phyloP scores from a whole-genome alignment of 2,797 vertebrate genomes.

The Phaenicophaeus curvirostris region DNA sequence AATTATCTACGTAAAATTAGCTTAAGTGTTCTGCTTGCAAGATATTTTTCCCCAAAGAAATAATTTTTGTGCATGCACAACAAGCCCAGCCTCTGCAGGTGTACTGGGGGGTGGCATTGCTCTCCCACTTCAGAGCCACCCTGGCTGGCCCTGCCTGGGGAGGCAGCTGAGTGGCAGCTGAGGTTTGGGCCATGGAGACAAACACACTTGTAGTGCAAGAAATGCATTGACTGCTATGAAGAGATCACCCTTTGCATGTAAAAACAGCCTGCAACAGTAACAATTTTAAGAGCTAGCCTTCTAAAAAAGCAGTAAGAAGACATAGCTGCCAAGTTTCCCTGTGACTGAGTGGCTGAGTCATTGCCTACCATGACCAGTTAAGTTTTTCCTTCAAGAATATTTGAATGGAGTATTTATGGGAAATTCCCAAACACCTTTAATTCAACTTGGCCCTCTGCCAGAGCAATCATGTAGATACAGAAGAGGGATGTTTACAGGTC shows the following conservation, averaged over 20 bases:
- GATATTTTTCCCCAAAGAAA: fast-evolving
- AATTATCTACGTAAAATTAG: background rate
- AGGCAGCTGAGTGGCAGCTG: background rate
- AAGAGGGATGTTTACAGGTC: background rate
- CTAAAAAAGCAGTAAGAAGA: background rate
- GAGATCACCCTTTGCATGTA: background rate
- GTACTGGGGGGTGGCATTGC: background rate
- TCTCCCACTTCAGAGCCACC: background rate
- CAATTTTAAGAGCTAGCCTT: background rate
- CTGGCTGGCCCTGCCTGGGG: background rate
- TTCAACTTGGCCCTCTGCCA: background rate
- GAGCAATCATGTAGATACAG: background rate
- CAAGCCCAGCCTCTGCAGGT: fast-evolving
- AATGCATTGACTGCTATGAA: background rate
- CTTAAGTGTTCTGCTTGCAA: background rate
- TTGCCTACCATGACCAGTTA: background rate
- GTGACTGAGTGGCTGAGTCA: background rate
- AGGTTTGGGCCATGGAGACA: background rate
- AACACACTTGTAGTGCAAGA: background rate
- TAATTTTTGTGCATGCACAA: background rate
- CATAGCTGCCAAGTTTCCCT: background rate
- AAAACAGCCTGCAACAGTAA: background rate
- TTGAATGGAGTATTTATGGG: background rate
- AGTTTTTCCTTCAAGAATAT: background rate
- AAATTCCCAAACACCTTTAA: background rate